These are phyloP conservation scores for Scolopax rusticola DNA, from an alignment of 2,797 vertebrate genomes.

Conservation along the genomic window DNA sequence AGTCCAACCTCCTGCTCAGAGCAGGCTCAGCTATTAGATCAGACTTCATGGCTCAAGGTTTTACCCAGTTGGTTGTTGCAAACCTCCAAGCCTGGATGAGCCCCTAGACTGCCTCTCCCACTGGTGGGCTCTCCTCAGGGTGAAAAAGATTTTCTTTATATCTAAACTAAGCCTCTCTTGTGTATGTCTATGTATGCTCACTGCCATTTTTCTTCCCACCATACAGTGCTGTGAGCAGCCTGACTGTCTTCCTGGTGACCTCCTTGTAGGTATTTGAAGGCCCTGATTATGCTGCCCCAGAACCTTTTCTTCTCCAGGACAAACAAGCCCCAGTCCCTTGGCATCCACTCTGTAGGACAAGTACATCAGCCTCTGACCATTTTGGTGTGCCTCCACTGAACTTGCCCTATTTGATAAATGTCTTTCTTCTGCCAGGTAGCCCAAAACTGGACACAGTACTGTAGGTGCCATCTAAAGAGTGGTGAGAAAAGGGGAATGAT, in stretches of 20 bases:
- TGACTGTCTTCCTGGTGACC: not conserved
- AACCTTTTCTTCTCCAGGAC: not conserved
- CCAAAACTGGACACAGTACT: not conserved
- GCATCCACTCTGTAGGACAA: rapidly evolving
- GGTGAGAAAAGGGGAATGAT: not conserved
- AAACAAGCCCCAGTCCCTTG: not conserved
- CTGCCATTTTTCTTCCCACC: not conserved
- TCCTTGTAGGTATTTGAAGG: not conserved
- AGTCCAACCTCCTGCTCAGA: not conserved
- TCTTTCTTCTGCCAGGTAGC: not conserved
- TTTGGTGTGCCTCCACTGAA: not conserved
- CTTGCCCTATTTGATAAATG: not conserved
- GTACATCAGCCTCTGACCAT: not conserved
- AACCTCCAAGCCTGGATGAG: not conserved
- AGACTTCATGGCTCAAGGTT: not conserved
- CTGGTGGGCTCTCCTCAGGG: not conserved
- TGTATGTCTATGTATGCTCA: not conserved
- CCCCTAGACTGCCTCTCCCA: not conserved
- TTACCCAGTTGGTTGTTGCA: not conserved
- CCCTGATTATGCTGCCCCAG: not conserved
- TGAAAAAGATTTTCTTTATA: not conserved
- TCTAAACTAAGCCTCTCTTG: not conserved
- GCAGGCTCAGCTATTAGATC: not conserved
- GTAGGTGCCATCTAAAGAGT: not conserved
- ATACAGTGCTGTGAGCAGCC: not conserved